A percentile compares a stretch with the other conserved stretches of the same genome.
phyloP scores from a whole-genome alignment of 1,140 invertebrate genomes.

The Ridgeia piscesae region DNA sequence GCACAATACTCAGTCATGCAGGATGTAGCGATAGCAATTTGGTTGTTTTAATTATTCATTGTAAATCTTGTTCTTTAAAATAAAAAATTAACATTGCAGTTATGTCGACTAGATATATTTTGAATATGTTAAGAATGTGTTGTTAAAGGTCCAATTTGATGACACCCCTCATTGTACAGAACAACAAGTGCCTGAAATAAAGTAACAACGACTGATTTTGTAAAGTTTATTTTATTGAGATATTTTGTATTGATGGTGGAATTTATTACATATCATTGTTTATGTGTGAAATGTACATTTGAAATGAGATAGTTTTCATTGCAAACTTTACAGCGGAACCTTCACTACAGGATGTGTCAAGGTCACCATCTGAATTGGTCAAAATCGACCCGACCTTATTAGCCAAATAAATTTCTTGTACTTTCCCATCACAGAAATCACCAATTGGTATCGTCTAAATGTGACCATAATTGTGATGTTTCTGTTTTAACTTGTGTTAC shows the following conservation, averaged over 20 bases:
- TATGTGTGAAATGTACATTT: background rate
- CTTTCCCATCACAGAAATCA: too few relatives aligned
- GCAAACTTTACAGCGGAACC: too few relatives aligned
- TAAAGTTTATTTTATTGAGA: background rate
- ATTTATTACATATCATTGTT: background rate
- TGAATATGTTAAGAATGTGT: background rate
- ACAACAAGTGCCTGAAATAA: background rate
- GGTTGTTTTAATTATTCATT: background rate
- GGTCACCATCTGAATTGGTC: too few relatives aligned
- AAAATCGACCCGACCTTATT: too few relatives aligned
- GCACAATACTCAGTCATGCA: too few relatives aligned
- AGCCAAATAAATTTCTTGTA: too few relatives aligned
- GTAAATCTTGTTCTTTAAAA: background rate
- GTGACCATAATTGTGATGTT: too few relatives aligned
- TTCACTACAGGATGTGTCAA: too few relatives aligned
- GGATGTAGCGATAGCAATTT: background rate
- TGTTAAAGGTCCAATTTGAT: background rate
- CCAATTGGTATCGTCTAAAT: too few relatives aligned
- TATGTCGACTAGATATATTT: background rate
- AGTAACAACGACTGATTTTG: background rate
- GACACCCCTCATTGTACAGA: background rate
- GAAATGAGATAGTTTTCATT: background rate
- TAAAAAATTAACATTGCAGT: background rate
- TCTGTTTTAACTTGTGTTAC: too few relatives aligned
- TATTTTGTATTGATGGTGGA: background rate